Base-by-base conservation (phyloP, 2,797 vertebrate genomes). In the Heliangelus exortis region DNA sequence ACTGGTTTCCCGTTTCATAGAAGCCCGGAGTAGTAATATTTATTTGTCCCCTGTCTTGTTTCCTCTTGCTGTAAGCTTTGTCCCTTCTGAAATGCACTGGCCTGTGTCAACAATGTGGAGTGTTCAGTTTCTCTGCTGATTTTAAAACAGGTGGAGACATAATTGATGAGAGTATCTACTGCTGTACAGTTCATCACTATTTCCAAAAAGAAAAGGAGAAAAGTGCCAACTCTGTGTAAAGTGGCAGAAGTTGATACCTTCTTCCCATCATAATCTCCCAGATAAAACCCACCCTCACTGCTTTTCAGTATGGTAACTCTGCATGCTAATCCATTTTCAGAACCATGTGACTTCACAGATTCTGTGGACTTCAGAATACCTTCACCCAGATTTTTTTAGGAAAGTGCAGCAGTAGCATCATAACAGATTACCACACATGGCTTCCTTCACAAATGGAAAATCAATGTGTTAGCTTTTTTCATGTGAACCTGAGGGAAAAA, bases 21-120 rank as follows among this genome's bases (percentile, higher is more conserved):
- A 78, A 76, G 28, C 50, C 51, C 87, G 34, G 77, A 89, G 39
- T 33, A 58, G 54, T 55, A 88, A 22, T 81, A 41, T 33, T 94
- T 82, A 48, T 59, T 95, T 50, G 59, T 79, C 80, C 43, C 78
- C 72, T 73, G 85, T 72, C 73, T 94, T 87, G 69, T 78, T 92
- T 92, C 47, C 84, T 55, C 26, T 68, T 89, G 59, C 86, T 85
- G 39, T 78, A 48, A 62, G 43, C 50, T 74, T 47, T 81, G 50
- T 79, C 72, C 14, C 16, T 85, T 91, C 58, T 75, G 79, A 82
- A 87, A 63, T 59, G 48, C 34, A 19, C 51, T 69, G 58, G 18
- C 75, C 66, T 82, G 50, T 15, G 6, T 63, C 55, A 83, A 6
- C 33, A 47, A 0, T 4, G 4, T 25, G 75, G 26, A 69, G 34